Percentiles rank a stretch among this genome's conserved stretches.
phyloP scores from a whole-genome alignment of 2,113 vertebrate species.

The Cottus gobio region DNA sequence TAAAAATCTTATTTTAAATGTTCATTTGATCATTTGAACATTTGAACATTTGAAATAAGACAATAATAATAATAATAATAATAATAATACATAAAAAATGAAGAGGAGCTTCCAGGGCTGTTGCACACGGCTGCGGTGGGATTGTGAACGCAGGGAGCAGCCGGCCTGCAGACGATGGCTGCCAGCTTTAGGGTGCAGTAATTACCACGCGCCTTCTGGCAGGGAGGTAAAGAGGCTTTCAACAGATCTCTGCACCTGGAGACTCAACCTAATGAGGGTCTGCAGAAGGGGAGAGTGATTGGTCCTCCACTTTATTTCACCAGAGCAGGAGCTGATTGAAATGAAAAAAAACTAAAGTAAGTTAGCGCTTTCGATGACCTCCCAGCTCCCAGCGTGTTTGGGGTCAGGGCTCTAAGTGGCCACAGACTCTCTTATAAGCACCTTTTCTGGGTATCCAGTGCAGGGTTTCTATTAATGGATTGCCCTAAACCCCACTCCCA shows the following conservation, averaged over 20 bases:
- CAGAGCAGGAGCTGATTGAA: conserved; percentile 1
- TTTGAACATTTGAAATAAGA: no score
- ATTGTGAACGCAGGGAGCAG: no score
- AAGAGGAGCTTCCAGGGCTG: no score
- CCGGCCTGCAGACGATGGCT: no score
- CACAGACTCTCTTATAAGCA: conserved; percentile 19
- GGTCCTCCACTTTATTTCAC: background rate
- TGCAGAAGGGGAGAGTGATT: conserved; percentile 25
- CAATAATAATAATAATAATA: no score
- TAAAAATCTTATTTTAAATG: no score
- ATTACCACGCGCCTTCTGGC: conserved; percentile 66
- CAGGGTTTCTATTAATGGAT: conserved; percentile 43
- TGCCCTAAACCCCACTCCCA: conserved; percentile 37
- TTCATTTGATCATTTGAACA: no score
- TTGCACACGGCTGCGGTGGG: no score
- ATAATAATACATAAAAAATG: no score
- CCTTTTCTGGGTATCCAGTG: conserved; percentile 37
- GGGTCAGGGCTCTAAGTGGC: background rate
- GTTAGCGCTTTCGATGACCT: background rate
- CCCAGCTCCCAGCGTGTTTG: background rate
- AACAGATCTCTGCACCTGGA: conserved; percentile 70
- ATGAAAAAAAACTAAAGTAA: background rate
- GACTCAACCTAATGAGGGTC: conserved; percentile 50
- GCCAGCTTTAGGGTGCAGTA: no score
- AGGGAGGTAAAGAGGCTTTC: conserved; percentile 72